Evolutionary conservation across 2,888 invertebrate species (phyloP).

Genomic region (Drosophila mulleri): DNA sequence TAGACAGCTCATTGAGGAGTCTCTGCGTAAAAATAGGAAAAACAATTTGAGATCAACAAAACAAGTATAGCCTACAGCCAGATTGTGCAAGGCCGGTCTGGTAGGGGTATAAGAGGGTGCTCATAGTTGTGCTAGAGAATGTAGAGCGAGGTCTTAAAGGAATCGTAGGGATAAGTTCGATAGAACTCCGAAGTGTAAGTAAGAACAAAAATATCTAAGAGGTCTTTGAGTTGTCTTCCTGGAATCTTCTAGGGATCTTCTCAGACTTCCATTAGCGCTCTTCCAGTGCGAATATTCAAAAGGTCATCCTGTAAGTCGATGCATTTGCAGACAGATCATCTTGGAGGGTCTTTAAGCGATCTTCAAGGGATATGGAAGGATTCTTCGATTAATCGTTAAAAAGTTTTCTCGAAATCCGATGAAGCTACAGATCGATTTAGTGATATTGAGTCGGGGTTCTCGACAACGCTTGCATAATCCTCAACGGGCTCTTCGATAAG

Average conservation of each 20-base stretch:
- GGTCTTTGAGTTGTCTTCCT: too few relatives aligned
- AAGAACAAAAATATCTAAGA: neutral
- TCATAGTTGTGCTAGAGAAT: neutral
- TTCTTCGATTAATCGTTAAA: neutral
- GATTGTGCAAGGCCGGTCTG: neutral
- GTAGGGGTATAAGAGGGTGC: too few relatives aligned
- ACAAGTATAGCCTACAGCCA: neutral
- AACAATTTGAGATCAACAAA: neutral
- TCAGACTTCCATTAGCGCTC: too few relatives aligned
- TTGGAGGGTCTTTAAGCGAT: accelerated
- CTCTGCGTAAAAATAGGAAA: neutral
- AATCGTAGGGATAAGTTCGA: neutral
- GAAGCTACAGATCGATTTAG: too few relatives aligned
- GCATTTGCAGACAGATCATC: neutral
- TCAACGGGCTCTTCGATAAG: too few relatives aligned
- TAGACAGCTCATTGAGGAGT: neutral
- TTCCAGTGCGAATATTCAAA: too few relatives aligned
- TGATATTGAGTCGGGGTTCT: neutral
- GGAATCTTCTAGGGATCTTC: too few relatives aligned
- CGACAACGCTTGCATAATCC: too few relatives aligned
- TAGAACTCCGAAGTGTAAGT: neutral
- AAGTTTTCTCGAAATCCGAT: too few relatives aligned
- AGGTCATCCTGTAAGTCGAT: neutral
- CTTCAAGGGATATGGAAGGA: neutral
- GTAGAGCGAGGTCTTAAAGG: neutral